A percentile compares a stretch with the other conserved stretches of the same genome.
These are phyloP conservation scores for Lycaena phlaeas DNA, from an alignment of 2,888 invertebrate genomes.

Conservation along the genomic window DNA sequence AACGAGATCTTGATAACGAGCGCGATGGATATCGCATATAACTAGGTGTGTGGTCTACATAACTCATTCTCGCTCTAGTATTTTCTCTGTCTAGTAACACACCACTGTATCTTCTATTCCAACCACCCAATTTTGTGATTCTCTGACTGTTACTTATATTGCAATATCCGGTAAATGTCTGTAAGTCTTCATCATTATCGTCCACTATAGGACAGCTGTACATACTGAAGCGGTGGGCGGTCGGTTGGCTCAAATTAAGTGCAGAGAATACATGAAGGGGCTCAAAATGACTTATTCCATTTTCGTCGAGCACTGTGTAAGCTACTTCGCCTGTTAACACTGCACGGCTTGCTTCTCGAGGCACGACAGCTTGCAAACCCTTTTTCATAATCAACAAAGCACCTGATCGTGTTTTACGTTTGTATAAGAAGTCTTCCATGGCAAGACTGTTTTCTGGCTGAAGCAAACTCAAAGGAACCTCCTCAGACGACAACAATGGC, in stretches of 20 bases:
- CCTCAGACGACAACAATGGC: conserved; percentile 75
- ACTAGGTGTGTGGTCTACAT: conserved; percentile 70
- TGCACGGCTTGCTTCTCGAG: conserved; percentile 81
- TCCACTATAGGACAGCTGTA: conserved; percentile 76
- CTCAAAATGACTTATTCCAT: conserved; percentile 82
- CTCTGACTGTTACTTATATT: conserved; percentile 62
- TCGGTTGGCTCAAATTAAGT: conserved; percentile 76
- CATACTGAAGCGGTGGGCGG: conserved; percentile 77
- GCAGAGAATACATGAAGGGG: conserved; percentile 83
- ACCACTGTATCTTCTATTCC: conserved; percentile 52
- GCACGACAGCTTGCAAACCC: conserved; percentile 82
- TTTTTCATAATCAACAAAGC: conserved; percentile 82
- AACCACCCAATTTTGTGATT: conserved; percentile 62
- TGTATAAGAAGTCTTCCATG: conserved; percentile 81
- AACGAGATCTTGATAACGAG: conserved; percentile 56
- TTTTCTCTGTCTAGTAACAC: conserved; percentile 55
- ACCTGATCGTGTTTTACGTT: conserved; percentile 70
- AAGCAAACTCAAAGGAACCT: conserved; percentile 79
- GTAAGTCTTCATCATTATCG: conserved; percentile 59
- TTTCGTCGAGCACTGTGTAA: conserved; percentile 84
- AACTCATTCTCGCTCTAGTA: conserved; percentile 53
- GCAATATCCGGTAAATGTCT: conserved; percentile 58
- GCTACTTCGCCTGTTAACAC: conserved; percentile 83
- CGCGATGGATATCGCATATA: conserved; percentile 66
- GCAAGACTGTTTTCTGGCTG: conserved; percentile 81